Evolutionary conservation across 2,888 invertebrate species (phyloP), one percentile per base, ranked within the genome.

Genomic region (Nomada goodeniana): DNA sequence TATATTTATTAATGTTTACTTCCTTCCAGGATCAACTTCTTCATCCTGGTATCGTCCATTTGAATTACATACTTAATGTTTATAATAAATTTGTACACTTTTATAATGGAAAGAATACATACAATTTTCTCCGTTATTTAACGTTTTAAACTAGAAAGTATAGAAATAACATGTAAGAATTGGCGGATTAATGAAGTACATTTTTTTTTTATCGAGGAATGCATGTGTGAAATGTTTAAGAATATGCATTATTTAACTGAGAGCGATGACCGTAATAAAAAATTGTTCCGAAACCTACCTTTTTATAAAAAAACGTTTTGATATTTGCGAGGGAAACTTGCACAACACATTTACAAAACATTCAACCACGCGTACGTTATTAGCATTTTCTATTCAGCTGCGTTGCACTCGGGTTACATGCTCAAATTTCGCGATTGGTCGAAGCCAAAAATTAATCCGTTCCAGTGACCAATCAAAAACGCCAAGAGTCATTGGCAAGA

Each of bases 341-440:
- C 63, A 68, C 42, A 3, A 61, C 36, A 63, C 20, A 50, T 55
- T 80, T 67, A 29, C 50, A 55, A 80, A 77, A 78, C 55, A 61
- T 78, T 67, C 50, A n/a, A 80, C 53, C 47, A 71, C 65, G 71
- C 68, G 44, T 52, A 61, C 70, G 52, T 70, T 79, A 65, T 79
- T 80, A 80, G 18, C 57, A 71, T 68, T 82, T 80, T 82, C 81
- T 68, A 76, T 76, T 82, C 55, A 53, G 55, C 65, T 64, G 42
- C 52, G 26, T 64, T 73, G 47, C 36, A 67, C 63, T 70, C 44
- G 18, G 23, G 20, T 65, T 73, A 63, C 47, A 53, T 13, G 26
- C 15, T 69, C 29, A n/a, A 73, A 65, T 68, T 68, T 53, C 47
- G 2, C 20, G 76, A 82, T 83, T 83, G 82, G 82, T 70, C n/a